Conservation (phyloP, 2,113 vertebrate genomes). For the Pelusios castaneus region DNA sequence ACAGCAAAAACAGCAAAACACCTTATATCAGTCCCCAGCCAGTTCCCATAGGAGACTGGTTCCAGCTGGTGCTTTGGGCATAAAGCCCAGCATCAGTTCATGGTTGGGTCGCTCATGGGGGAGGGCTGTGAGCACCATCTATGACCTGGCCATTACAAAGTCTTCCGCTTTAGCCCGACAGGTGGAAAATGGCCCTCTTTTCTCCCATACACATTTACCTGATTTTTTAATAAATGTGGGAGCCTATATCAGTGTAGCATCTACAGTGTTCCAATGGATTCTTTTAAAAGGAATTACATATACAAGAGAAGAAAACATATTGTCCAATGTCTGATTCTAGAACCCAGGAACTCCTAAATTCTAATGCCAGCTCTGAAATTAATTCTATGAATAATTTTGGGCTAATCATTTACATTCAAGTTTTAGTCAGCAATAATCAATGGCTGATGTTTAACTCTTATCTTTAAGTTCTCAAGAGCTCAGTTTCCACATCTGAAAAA, state of each 20-base stretch:
- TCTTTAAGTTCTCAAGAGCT: conserved; percentile 5
- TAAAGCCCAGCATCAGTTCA: too few relatives aligned
- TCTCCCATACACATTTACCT: fast-evolving
- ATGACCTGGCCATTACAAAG: too few relatives aligned
- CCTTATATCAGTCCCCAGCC: too few relatives aligned
- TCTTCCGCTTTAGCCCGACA: too few relatives aligned
- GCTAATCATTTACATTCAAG: not conserved
- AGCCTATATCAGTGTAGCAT: conserved; percentile 25
- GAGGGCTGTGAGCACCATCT: too few relatives aligned
- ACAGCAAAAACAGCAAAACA: too few relatives aligned
- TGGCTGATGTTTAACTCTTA: not conserved
- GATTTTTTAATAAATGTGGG: not conserved
- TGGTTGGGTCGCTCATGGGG: too few relatives aligned
- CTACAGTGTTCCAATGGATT: conserved; percentile 15
- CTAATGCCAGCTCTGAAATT: not conserved
- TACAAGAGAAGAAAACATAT: not conserved
- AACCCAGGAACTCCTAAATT: conserved; percentile 17
- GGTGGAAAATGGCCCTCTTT: conserved; percentile 34
- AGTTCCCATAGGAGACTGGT: too few relatives aligned
- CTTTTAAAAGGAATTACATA: conserved; percentile 27
- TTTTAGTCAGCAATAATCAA: not conserved
- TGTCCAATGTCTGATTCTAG: not conserved
- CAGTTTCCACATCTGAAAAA: not conserved
- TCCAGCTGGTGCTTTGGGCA: too few relatives aligned
- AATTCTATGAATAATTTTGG: not conserved